phyloP scores from a whole-genome alignment of 2,113 vertebrate genomes.

The Peucedramus taeniatus region DNA sequence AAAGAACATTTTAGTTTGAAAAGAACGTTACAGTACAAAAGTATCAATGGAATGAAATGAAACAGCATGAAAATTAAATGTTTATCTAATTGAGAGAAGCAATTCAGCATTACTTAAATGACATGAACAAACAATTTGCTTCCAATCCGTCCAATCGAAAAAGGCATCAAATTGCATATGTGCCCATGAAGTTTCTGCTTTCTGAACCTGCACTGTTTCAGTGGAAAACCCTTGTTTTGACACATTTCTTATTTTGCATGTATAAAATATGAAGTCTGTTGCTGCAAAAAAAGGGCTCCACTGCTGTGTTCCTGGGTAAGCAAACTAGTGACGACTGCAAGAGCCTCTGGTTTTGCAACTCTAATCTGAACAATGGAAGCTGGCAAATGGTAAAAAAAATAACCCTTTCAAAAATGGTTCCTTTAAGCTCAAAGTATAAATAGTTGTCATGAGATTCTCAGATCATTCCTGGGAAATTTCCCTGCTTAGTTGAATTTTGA shows the following conservation, averaged over 20 bases:
- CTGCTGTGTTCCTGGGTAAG: background rate
- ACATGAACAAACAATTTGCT: background rate
- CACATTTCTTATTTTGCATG: background rate
- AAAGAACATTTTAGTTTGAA: background rate
- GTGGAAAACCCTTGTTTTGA: background rate
- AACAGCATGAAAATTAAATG: background rate
- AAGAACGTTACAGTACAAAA: background rate
- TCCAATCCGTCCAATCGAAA: background rate
- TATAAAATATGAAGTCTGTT: background rate
- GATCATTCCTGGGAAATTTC: background rate
- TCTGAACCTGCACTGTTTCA: background rate
- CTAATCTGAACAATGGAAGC: background rate
- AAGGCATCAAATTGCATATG: background rate
- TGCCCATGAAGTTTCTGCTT: background rate
- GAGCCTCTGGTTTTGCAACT: background rate
- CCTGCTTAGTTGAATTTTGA: background rate
- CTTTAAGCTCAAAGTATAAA: background rate
- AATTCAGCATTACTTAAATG: background rate
- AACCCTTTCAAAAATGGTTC: background rate
- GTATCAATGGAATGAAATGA: background rate
- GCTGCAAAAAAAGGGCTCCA: background rate
- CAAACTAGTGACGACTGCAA: background rate
- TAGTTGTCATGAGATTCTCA: background rate
- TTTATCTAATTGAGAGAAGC: background rate
- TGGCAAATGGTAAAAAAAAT: background rate